Conservation (phyloP, 2,797 vertebrate species). For the Gouania willdenowi region DNA sequence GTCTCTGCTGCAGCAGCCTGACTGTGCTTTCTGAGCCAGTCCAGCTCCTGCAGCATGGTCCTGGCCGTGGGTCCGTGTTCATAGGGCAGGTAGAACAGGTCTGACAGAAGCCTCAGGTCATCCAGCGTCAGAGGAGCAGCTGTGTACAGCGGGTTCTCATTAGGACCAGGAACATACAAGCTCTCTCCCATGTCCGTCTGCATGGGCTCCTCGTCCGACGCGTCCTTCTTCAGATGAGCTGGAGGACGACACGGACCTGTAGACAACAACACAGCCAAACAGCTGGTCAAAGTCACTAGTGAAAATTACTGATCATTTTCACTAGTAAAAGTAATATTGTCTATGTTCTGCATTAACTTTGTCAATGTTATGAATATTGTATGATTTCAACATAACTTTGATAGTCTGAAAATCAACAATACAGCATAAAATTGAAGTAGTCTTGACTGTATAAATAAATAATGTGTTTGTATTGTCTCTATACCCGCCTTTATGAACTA, state of each 20-base stretch:
- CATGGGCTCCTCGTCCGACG: slow-evolving; percentile 89
- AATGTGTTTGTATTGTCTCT: too few relatives aligned
- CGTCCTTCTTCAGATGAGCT: slow-evolving; percentile 43
- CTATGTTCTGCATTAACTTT: too few relatives aligned
- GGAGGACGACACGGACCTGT: slow-evolving; percentile 24
- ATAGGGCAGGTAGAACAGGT: slow-evolving; percentile 96
- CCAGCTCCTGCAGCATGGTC: slow-evolving; percentile 89
- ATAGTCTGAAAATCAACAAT: too few relatives aligned
- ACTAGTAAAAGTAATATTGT: too few relatives aligned
- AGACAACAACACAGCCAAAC: too few relatives aligned
- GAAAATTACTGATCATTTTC: too few relatives aligned
- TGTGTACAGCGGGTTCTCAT: slow-evolving; percentile 89
- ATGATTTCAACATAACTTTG: too few relatives aligned
- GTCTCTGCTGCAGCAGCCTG: slow-evolving; percentile 59
- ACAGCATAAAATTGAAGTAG: too few relatives aligned
- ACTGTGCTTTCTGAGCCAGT: slow-evolving; percentile 90
- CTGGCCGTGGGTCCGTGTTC: slow-evolving; percentile 88
- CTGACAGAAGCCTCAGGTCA: slow-evolving; percentile 89
- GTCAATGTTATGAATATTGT: too few relatives aligned
- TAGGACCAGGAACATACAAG: slow-evolving; percentile 80
- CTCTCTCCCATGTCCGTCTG: slow-evolving; percentile 82
- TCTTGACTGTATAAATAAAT: too few relatives aligned
- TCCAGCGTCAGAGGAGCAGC: slow-evolving; percentile 88
- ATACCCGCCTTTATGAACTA: too few relatives aligned
- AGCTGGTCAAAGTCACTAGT: too few relatives aligned